phyloP scores from a whole-genome alignment of 30 jellyfish, hydroid and myxozoan species.

The Cassiopea andromeda region DNA sequence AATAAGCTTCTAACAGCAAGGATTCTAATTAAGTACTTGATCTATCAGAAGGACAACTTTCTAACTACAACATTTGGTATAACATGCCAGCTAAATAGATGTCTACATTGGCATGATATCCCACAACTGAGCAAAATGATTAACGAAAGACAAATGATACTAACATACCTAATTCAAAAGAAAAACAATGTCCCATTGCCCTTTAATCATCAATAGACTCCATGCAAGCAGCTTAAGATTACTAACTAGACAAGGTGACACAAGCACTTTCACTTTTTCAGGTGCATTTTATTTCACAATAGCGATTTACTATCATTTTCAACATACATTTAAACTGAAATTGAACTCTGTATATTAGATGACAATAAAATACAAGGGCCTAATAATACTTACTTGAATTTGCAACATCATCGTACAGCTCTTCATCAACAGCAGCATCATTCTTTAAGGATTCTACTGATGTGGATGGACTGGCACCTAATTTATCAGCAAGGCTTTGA shows the following conservation, averaged over 20 bases:
- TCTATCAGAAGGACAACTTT: too few relatives aligned
- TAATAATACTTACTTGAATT: neutral
- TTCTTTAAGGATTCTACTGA: neutral
- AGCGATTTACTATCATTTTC: neutral
- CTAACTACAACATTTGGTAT: too few relatives aligned
- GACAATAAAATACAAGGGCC: neutral
- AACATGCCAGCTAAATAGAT: too few relatives aligned
- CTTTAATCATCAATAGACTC: too few relatives aligned
- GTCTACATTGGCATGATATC: too few relatives aligned
- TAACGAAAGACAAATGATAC: too few relatives aligned
- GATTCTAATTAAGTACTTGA: too few relatives aligned
- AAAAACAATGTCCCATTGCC: too few relatives aligned
- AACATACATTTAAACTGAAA: neutral
- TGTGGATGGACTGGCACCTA: neutral
- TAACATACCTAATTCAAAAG: too few relatives aligned
- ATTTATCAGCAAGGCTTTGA: constrained; percentile 47
- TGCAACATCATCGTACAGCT: constrained; percentile 3
- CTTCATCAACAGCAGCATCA: neutral
- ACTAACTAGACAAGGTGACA: neutral
- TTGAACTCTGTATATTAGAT: neutral
- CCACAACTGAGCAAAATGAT: too few relatives aligned
- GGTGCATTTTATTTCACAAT: neutral
- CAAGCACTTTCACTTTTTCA: neutral
- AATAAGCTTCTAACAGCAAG: too few relatives aligned
- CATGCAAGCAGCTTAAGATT: too few relatives aligned